Base-by-base conservation (phyloP, 2,113 vertebrate genomes). In the Urocitellus parryii region DNA sequence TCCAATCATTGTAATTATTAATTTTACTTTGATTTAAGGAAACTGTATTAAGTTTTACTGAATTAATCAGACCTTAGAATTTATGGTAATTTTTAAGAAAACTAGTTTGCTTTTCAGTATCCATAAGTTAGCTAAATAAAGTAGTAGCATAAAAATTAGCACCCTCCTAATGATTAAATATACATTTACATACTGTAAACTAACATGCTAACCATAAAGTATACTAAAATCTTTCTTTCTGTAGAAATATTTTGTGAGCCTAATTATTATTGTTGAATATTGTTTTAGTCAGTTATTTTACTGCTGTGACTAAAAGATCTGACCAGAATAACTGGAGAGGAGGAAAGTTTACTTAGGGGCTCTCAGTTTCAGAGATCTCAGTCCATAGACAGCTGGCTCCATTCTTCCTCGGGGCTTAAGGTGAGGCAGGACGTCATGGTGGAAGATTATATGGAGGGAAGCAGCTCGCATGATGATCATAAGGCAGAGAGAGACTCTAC, bases 51-150 rank as follows among this genome's bases (percentile, higher is more conserved):
- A 95, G 88, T 82, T 77, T 63, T 63, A 63, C 80, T 82, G 39
- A 86, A 73, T 96, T 91, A 80, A 72, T 95, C 82, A 88, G 45
- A 96, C 85, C 53, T 96, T 45, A 81, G 32, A 84, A 76, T 84
- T 83, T 83, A 17, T 39, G 51, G 12, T 79, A 73, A 93, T 77
- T 95, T 91, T 92, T 24, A 83, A 70, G 25, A 94, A 77, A n/a
- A 86, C 48, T 72, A 58, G 25, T 78, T 91, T 94, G 77, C 32
- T 37, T 67, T 93, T 68, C 27, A 32, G 11, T 70, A 27, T 56
- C 53, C 34, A 76, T 84, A 65, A 86, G 48, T 93, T 87, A 67
- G 8, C 77, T 93, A 80, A 84, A 80, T 78, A 88, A 96, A 92
- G 74, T 76, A 79, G 56, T 77, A 73, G 27, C 37, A 42, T 94